These are phyloP conservation scores for Cheiracanthium punctorium DNA, from an alignment of 2,888 invertebrate genomes.

Conservation along the genomic window DNA sequence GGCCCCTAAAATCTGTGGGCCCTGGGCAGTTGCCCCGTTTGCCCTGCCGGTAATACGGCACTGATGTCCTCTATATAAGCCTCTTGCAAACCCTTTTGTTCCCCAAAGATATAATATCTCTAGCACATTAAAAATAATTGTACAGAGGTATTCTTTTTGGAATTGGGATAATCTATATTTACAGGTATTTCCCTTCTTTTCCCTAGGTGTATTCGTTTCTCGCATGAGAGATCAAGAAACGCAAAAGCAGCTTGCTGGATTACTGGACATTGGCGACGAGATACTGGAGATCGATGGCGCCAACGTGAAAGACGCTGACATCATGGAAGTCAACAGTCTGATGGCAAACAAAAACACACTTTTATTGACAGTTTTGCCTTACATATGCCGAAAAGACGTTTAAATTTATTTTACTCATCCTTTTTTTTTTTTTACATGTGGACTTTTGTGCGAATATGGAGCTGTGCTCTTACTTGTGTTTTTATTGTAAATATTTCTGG, in stretches of 20 bases:
- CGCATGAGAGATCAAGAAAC: conserved; percentile 74
- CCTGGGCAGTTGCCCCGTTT: too few species aligned
- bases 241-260: conserved; percentile 74
- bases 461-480: background rate
- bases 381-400: conserved; percentile 67
- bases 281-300: conserved; percentile 75
- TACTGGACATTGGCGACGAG: conserved; percentile 75
- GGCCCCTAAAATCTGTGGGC: too few species aligned
- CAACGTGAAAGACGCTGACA: conserved; percentile 73
- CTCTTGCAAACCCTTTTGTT: too few species aligned
- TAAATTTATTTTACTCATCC: conserved; percentile 18
- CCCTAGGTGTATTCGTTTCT: conserved; percentile 75
- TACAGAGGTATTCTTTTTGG: too few species aligned
- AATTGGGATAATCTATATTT: too few species aligned
- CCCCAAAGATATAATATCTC: too few species aligned
- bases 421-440: background rate
- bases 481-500: background rate
- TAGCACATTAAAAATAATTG: too few species aligned
- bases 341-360: conserved; percentile 74
- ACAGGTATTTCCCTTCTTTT: background rate
- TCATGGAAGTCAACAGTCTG: conserved; percentile 75
- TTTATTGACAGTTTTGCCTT: conserved; percentile 72
- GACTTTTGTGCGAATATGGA: background rate
- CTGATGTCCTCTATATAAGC: too few species aligned
- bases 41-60: too few species aligned